Percentiles rank a stretch among this genome's conserved stretches.
phyloP scores from a whole-genome alignment of 2,797 vertebrate species.

The Denticeps clupeoides region DNA sequence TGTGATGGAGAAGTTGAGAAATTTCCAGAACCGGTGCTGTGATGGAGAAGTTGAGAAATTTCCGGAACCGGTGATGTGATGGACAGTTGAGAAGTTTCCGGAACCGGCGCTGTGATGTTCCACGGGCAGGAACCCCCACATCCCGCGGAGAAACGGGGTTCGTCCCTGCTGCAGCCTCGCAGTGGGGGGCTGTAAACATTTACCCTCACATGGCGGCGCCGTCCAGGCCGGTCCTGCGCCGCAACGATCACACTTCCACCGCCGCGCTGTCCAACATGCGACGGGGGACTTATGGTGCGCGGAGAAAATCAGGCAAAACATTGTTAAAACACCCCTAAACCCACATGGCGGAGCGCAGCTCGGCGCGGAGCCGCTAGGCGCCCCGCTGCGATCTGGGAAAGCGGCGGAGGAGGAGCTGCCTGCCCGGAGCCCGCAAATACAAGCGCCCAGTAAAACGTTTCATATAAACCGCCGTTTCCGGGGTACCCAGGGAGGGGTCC shows the following conservation, averaged over 20 bases:
- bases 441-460: too few species aligned
- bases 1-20: too few species aligned
- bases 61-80: too few species aligned
- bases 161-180: slow-evolving; percentile 66
- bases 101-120: too few species aligned
- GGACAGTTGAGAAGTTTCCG: too few species aligned
- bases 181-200: slow-evolving; percentile 78
- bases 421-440: too few species aligned
- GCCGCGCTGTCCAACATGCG: slow-evolving; percentile 69
- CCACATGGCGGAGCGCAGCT: slow-evolving; percentile 70
- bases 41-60: too few species aligned
- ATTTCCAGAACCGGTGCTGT: too few species aligned
- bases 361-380: slow-evolving; percentile 67
- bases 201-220: slow-evolving; percentile 73
- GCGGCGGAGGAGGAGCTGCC: slow-evolving; percentile 71
- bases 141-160: too few species aligned
- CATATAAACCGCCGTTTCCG: too few species aligned
- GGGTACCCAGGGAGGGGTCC: too few species aligned
- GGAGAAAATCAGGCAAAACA: slow-evolving; percentile 78
- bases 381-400: slow-evolving; percentile 79
- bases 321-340: slow-evolving; percentile 78
- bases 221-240: slow-evolving; percentile 74
- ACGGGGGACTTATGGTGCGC: slow-evolving; percentile 75
- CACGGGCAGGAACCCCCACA: too few species aligned
- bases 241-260: slow-evolving; percentile 73